Evolutionary conservation across 2,888 invertebrate species (phyloP).

Genomic region (Brachyopa scutellaris): DNA sequence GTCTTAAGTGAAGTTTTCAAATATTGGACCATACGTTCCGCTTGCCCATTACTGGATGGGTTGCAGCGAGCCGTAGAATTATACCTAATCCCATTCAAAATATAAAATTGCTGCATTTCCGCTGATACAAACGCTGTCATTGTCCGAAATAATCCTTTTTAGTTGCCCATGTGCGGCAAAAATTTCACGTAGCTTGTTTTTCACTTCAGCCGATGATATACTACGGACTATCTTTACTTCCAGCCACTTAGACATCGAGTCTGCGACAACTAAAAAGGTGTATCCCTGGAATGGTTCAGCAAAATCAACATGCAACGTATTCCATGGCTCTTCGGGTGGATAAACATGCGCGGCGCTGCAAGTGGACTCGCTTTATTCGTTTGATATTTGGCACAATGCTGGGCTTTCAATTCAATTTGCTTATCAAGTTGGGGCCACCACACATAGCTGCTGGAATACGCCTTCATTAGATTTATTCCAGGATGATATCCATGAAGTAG

Average conservation of each 20-base stretch:
- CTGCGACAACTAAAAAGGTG: slow-evolving; percentile 18
- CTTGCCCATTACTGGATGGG: neutral
- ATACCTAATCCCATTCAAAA: neutral
- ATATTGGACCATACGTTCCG: neutral
- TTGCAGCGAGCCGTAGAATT: neutral
- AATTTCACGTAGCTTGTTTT: slow-evolving; percentile 10
- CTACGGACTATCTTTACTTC: slow-evolving; percentile 19
- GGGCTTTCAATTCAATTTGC: slow-evolving; percentile 74
- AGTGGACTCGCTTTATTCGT: neutral
- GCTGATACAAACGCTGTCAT: neutral
- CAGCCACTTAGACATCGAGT: slow-evolving; percentile 30
- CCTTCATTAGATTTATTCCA: slow-evolving; percentile 76
- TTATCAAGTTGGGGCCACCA: slow-evolving; percentile 76
- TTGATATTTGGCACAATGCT: slow-evolving; percentile 59
- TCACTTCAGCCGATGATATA: slow-evolving; percentile 8
- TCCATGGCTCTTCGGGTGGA: slow-evolving; percentile 17
- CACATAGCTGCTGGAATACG: slow-evolving; percentile 74
- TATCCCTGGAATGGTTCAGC: slow-evolving; percentile 20
- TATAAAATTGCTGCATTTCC: neutral
- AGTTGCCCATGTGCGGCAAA: neutral
- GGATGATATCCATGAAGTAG: slow-evolving; percentile 74
- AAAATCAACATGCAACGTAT: slow-evolving; percentile 14
- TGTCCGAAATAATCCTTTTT: neutral
- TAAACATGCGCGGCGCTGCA: neutral
- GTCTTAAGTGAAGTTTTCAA: too few relatives aligned